phyloP scores from a whole-genome alignment of 2,113 vertebrate species.

The Ploceus nigricollis region DNA sequence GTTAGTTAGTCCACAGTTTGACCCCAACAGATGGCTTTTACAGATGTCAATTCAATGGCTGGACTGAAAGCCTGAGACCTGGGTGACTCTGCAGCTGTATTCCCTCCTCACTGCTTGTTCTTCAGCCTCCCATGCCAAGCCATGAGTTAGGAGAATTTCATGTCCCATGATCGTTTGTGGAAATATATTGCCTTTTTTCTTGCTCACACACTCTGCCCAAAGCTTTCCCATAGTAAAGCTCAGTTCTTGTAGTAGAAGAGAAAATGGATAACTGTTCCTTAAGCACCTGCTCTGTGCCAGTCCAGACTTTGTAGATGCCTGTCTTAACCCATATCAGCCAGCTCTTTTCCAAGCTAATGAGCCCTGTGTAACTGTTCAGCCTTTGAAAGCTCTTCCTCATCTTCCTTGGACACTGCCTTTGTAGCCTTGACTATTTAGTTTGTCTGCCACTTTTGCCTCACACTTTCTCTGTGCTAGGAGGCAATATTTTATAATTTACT shows the following conservation, averaged over 20 bases:
- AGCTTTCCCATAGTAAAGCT: neutral
- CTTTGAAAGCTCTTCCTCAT: neutral
- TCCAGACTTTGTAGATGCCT: neutral
- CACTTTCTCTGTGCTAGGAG: neutral
- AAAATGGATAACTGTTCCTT: neutral
- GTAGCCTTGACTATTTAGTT: neutral
- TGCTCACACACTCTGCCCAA: neutral
- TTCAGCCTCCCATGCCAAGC: neutral
- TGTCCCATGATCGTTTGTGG: neutral
- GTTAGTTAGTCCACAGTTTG: neutral
- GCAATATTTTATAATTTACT: neutral
- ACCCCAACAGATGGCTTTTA: neutral
- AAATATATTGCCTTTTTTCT: neutral
- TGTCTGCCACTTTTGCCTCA: neutral
- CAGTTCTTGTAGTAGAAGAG: neutral
- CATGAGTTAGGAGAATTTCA: neutral
- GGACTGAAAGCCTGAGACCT: neutral
- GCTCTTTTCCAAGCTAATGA: neutral
- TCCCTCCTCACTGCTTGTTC: neutral
- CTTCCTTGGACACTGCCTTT: neutral
- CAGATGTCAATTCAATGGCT: neutral
- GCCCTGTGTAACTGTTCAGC: neutral
- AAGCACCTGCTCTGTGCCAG: neutral
- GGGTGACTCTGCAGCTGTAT: fast-evolving
- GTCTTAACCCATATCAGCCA: neutral